These are phyloP conservation scores for Leucozona laternaria DNA, from an alignment of 2,888 invertebrate species.

Conservation along the genomic window DNA sequence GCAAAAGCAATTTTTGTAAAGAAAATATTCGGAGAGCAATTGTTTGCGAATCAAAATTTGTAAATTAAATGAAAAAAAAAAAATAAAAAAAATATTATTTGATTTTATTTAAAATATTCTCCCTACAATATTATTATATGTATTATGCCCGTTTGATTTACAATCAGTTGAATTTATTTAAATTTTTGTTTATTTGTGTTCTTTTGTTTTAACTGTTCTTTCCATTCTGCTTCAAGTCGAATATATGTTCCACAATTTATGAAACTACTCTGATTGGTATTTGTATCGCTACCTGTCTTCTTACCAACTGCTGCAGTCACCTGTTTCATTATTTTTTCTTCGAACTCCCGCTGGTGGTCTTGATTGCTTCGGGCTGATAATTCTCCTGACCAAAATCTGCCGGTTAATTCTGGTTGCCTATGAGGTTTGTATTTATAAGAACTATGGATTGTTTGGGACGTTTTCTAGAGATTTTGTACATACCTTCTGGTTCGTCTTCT, in stretches of 20 bases:
- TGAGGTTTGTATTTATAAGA: background rate
- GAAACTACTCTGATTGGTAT: conserved; percentile 76
- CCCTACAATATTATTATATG: background rate
- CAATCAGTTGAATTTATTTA: conserved; percentile 35
- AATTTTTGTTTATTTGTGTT: conserved; percentile 74
- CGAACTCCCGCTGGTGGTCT: conserved; percentile 93
- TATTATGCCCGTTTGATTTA: conserved; percentile 10
- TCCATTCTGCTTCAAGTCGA: conserved; percentile 91
- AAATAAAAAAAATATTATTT: conserved; percentile 46
- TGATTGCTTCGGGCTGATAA: conserved; percentile 93
- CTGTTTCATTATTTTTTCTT: conserved; percentile 89
- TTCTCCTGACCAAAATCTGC: conserved; percentile 90
- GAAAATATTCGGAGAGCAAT: conserved; percentile 47
- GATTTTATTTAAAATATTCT: conserved; percentile 50
- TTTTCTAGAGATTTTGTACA: background rate
- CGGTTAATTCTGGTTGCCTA: conserved; percentile 82
- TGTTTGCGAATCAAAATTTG: conserved; percentile 67
- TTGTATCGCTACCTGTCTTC: conserved; percentile 81
- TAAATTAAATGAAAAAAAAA: conserved; percentile 51
- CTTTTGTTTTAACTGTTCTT: conserved; percentile 85
- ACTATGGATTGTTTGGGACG: background rate
- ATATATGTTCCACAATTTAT: conserved; percentile 89
- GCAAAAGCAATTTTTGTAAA: conserved; percentile 31
- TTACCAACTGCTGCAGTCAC: conserved; percentile 82
- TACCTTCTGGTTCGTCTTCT: conserved; percentile 74